These are phyloP conservation scores for Scaptomyza flava DNA, from an alignment of 2,888 invertebrate genomes.

Conservation along the genomic window DNA sequence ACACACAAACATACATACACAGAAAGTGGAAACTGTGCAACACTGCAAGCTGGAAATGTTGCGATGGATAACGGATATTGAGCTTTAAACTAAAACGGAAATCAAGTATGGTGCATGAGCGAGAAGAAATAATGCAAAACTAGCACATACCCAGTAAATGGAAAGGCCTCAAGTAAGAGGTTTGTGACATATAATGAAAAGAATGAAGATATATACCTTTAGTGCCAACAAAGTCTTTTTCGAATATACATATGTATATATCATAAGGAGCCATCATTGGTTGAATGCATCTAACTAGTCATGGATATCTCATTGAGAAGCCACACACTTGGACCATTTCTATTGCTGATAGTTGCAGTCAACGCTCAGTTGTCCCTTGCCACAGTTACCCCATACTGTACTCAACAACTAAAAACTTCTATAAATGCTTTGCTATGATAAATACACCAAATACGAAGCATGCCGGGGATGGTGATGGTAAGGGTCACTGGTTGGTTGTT, in stretches of 20 bases:
- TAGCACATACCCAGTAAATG: not conserved
- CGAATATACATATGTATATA: no score
- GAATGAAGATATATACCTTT: no score
- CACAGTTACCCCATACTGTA: not conserved
- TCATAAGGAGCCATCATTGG: no score
- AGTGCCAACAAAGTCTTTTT: not conserved
- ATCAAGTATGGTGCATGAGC: conserved; percentile 9
- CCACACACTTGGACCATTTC: conserved; percentile 2
- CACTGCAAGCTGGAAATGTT: conserved; percentile 7
- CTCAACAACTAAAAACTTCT: not conserved
- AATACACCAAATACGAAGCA: conserved; percentile 39
- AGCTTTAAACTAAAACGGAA: conserved; percentile 54
- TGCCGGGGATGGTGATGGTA: not conserved
- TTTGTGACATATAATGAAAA: no score
- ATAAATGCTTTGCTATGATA: conserved; percentile 41
- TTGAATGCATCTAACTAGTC: not conserved
- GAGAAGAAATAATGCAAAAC: not conserved
- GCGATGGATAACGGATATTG: conserved; percentile 55
- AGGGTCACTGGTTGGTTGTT: not conserved
- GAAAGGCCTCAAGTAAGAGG: not conserved
- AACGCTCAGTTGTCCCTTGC: not conserved
- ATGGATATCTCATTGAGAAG: not conserved
- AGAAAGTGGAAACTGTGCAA: conserved; percentile 4
- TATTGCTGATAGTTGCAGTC: conserved; percentile 8
- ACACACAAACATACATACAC: conserved; percentile 28